phyloP scores from a whole-genome alignment of 2,888 invertebrate genomes.

The Pristionchus exspectatus region DNA sequence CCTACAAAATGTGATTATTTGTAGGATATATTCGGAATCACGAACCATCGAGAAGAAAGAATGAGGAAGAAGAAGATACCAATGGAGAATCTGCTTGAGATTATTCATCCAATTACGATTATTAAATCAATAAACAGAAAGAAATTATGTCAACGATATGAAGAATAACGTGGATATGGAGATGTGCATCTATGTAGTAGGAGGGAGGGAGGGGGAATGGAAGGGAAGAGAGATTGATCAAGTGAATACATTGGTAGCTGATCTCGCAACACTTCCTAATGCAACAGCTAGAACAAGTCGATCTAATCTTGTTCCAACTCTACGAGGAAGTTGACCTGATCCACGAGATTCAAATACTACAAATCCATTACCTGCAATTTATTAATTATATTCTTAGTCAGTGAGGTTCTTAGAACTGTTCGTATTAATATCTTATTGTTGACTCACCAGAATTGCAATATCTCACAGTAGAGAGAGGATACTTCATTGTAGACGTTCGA shows the following conservation, averaged over 20 bases:
- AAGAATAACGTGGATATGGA: not conserved
- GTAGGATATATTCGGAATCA: not conserved
- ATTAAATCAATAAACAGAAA: conserved; percentile 14
- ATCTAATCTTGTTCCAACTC: conserved; percentile 71
- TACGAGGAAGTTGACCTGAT: conserved; percentile 58
- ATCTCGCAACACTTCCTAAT: conserved; percentile 58
- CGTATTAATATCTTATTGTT: not conserved
- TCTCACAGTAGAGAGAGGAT: conserved; percentile 66
- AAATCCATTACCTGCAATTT: conserved; percentile 60
- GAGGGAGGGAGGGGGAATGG: not conserved
- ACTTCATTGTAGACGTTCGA: conserved; percentile 5
- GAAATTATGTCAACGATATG: not conserved
- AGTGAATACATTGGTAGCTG: not conserved
- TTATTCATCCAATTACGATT: not conserved
- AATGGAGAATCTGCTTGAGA: conserved; percentile 27
- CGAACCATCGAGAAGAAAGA: not conserved
- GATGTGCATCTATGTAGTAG: too few relatives aligned
- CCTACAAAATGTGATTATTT: not conserved
- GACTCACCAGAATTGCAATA: conserved; percentile 65
- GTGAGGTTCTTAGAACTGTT: too few relatives aligned
- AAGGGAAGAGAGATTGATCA: not conserved
- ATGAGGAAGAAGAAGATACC: not conserved
- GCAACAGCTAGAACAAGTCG: conserved; percentile 73
- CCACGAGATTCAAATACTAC: conserved; percentile 68
- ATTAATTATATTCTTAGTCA: not conserved